phyloP scores from a whole-genome alignment of 1,140 invertebrate genomes.

The Drosophila mayri region DNA sequence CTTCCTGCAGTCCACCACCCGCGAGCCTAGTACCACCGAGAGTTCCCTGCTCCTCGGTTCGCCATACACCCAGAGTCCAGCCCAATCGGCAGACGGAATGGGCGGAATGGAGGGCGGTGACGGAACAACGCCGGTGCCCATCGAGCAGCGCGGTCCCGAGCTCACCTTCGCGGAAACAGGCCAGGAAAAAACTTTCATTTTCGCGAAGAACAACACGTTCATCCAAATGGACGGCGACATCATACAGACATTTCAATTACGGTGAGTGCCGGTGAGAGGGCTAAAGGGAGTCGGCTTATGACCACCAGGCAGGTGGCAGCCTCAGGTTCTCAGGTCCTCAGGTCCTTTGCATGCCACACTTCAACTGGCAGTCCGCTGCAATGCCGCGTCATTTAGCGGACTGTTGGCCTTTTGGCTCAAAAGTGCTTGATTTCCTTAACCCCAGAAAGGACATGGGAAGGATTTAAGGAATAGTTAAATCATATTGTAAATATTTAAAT shows the following conservation, averaged over 20 bases:
- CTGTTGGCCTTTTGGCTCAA: slow-evolving; percentile 60
- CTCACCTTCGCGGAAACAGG: slow-evolving; percentile 93
- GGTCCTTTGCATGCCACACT: slow-evolving; percentile 50
- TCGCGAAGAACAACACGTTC: slow-evolving; percentile 93
- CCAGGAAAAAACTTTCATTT: slow-evolving; percentile 92
- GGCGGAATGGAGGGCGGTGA: slow-evolving; percentile 41
- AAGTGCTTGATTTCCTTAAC: slow-evolving; percentile 39
- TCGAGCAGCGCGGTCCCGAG: slow-evolving; percentile 90
- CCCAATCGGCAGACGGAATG: slow-evolving; percentile 51
- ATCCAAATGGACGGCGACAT: slow-evolving; percentile 94
- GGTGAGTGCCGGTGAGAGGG: slow-evolving; percentile 86
- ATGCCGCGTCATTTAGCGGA: slow-evolving; percentile 62
- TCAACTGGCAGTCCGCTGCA: slow-evolving; percentile 27
- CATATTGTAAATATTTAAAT: not conserved
- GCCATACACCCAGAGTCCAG: slow-evolving; percentile 67
- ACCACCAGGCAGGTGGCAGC: slow-evolving; percentile 41
- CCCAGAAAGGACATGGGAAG: slow-evolving; percentile 6
- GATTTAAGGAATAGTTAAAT: not conserved
- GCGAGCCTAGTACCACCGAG: slow-evolving; percentile 85
- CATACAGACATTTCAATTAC: slow-evolving; percentile 93
- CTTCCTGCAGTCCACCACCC: slow-evolving; percentile 86
- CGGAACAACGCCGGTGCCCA: slow-evolving; percentile 87
- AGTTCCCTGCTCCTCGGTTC: slow-evolving; percentile 84
- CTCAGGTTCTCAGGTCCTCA: slow-evolving; percentile 29
- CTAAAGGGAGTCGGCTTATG: slow-evolving; percentile 6